phyloP scores from a whole-genome alignment of 2,888 invertebrate genomes.

The Serripes groenlandicus region DNA sequence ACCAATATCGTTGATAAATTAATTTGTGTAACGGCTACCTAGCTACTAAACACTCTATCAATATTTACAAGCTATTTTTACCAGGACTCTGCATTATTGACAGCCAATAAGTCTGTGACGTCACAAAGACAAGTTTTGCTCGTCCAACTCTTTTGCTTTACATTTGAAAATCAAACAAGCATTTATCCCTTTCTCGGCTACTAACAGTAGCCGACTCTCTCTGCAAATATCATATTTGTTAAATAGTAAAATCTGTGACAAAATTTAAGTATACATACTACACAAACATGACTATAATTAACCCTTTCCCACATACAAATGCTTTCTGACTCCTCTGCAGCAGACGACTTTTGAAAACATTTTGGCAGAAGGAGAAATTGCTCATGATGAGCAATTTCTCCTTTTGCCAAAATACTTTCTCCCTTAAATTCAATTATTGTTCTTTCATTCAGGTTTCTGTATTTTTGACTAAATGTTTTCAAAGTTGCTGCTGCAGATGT shows the following conservation, averaged over 20 bases:
- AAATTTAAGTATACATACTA: too few relatives aligned
- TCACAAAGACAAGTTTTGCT: too few relatives aligned
- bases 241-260: too few relatives aligned
- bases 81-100: constrained; percentile 13
- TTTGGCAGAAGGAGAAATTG: not conserved
- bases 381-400: constrained; percentile 5
- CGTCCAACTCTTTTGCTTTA: too few relatives aligned
- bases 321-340: not conserved
- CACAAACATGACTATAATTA: not conserved
- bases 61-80: constrained; percentile 17
- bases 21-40: constrained; percentile 25
- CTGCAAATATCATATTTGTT: too few relatives aligned
- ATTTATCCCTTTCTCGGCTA: too few relatives aligned
- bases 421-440: not conserved
- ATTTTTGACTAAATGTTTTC: too few relatives aligned
- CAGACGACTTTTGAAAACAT: not conserved
- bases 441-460: too few relatives aligned
- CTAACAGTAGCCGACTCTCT: too few relatives aligned
- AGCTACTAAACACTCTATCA: constrained; percentile 24
- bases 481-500: too few relatives aligned
- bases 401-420: not conserved
- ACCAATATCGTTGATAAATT: constrained; percentile 23
- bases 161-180: too few relatives aligned
- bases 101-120: constrained; percentile 18
- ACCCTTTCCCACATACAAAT: not conserved